Evolutionary conservation across 2,113 vertebrate genomes (phyloP).

Genomic region (Callipepla californica): DNA sequence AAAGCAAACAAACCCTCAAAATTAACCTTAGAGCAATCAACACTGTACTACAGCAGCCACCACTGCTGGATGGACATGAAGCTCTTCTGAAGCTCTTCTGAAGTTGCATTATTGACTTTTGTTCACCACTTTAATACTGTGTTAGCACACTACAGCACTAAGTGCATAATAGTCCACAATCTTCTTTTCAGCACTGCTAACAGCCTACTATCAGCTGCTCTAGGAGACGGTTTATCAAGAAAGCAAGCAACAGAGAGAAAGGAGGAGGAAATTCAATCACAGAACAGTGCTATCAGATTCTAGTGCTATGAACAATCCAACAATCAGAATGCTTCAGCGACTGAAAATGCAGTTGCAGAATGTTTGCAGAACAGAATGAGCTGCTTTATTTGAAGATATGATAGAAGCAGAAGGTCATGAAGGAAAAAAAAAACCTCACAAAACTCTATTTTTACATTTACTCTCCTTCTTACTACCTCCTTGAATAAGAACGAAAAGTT

Average conservation of each 20-base stretch:
- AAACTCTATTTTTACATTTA: background rate
- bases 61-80: background rate
- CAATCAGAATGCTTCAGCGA: background rate
- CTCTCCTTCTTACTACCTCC: background rate
- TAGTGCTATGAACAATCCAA: background rate
- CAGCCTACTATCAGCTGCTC: background rate
- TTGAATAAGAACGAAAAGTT: background rate
- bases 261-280: background rate
- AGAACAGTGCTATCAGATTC: background rate
- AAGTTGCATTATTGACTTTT: background rate
- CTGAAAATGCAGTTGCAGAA: background rate
- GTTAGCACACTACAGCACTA: background rate
- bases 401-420: background rate
- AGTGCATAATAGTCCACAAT: background rate
- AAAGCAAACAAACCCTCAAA: background rate
- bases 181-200: background rate
- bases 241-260: background rate
- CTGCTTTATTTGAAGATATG: background rate
- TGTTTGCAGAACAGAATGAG: background rate
- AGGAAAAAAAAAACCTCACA: background rate
- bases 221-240: background rate
- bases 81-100: background rate
- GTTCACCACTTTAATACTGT: background rate
- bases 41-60: background rate
- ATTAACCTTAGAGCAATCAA: background rate